A percentile compares a stretch with the other conserved stretches of the same genome.
phyloP scores from a whole-genome alignment of 2,113 vertebrate species.

The Mustela nigripes region DNA sequence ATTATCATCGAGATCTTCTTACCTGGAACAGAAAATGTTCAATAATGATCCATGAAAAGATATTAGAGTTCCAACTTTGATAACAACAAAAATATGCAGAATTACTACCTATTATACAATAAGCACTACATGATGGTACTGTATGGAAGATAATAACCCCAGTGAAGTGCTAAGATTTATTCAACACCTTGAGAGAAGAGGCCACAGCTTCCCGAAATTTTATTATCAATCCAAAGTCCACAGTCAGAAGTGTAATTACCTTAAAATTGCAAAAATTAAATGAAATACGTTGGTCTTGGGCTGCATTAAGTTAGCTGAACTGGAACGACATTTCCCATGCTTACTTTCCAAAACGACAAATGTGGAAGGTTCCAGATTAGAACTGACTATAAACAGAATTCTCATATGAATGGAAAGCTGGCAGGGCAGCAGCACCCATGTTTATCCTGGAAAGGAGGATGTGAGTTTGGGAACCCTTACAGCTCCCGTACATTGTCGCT shows the following conservation, averaged over 20 bases:
- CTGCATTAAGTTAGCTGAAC: not conserved
- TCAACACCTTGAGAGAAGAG: not conserved
- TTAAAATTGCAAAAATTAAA: not conserved
- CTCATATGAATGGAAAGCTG: not conserved
- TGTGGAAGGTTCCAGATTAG: not conserved
- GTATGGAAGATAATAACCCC: not conserved
- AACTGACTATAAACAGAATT: not conserved
- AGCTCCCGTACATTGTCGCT: not conserved
- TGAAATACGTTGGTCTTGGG: not conserved
- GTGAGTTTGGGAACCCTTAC: not conserved
- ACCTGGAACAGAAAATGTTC: not conserved
- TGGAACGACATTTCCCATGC: not conserved
- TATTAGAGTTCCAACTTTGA: not conserved
- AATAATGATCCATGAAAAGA: not conserved
- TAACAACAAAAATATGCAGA: not conserved
- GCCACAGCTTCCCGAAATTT: not conserved
- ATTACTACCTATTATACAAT: not conserved
- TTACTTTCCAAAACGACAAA: not conserved
- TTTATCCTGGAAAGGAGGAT: not conserved
- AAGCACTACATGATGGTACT: not conserved
- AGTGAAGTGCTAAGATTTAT: not conserved
- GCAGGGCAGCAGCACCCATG: not conserved
- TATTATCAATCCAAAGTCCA: not conserved
- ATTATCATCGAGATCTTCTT: conserved; percentile 1
- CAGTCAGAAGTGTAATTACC: not conserved